Percentiles rank a stretch among this genome's conserved stretches.
These are phyloP conservation scores for Nymphicus hollandicus DNA, from an alignment of 2,113 vertebrate genomes.

Conservation along the genomic window DNA sequence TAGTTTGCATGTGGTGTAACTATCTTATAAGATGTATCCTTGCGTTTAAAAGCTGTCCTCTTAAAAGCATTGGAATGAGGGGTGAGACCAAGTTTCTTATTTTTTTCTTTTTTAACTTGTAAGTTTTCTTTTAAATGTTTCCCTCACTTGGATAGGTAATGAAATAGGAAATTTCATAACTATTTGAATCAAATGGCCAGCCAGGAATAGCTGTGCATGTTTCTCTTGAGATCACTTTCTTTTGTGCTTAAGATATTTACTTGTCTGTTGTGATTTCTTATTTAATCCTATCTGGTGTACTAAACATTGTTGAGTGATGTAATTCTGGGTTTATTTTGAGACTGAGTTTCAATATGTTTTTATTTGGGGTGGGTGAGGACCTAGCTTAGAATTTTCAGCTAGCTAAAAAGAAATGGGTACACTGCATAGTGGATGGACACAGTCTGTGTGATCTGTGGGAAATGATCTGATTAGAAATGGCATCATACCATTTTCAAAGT, in stretches of 20 bases:
- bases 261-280: background rate
- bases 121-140: background rate
- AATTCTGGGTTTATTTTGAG: background rate
- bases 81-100: background rate
- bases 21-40: background rate
- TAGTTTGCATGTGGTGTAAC: background rate
- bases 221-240: background rate
- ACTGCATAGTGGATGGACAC: fast-evolving
- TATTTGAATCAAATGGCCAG: background rate
- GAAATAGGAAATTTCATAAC: background rate
- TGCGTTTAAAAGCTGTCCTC: background rate
- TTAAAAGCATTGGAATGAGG: background rate
- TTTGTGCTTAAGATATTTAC: background rate
- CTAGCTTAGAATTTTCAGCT: background rate
- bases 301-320: background rate
- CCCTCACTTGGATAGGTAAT: background rate
- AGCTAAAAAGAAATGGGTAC: background rate
- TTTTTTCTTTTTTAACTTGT: background rate
- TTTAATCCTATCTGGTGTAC: background rate
- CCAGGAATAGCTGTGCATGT: background rate
- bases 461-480: background rate
- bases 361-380: background rate
- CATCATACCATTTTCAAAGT: background rate
- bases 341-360: background rate
- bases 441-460: background rate